Percentiles rank a stretch among this genome's conserved stretches.
Conservation (phyloP, 2,797 vertebrate genomes). For the Esox lucius region DNA sequence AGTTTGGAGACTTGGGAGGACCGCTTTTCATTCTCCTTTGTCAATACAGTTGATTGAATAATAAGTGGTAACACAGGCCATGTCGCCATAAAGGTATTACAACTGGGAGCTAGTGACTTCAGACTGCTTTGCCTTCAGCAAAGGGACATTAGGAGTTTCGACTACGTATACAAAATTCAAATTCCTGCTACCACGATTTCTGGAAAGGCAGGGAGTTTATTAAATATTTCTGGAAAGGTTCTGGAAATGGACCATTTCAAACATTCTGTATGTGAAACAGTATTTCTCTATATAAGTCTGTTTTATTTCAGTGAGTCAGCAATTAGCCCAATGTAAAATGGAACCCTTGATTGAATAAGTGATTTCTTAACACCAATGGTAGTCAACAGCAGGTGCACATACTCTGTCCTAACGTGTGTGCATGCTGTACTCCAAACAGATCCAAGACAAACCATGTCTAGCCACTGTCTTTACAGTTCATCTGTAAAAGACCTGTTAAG, state of each 20-base stretch:
- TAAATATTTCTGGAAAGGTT: too few relatives aligned
- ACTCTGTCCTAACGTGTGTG: background rate
- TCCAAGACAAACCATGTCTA: too few relatives aligned
- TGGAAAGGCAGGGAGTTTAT: too few relatives aligned
- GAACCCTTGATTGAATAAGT: background rate
- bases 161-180: too few relatives aligned
- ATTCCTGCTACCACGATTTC: too few relatives aligned
- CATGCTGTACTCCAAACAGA: background rate
- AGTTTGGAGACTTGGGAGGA: background rate
- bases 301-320: too few relatives aligned
- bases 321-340: background rate
- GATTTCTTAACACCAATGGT: background rate
- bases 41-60: constrained; percentile 27
- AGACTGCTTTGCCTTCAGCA: background rate
- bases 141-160: background rate
- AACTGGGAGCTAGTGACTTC: constrained; percentile 21
- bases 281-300: too few relatives aligned
- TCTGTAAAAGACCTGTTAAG: too few relatives aligned
- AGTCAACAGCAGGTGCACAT: background rate
- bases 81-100: constrained; percentile 28
- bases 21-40: background rate
- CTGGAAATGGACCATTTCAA: too few relatives aligned
- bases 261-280: too few relatives aligned
- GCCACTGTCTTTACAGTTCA: background rate
- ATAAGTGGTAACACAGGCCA: constrained; percentile 1